Evolutionary conservation across 1,140 invertebrate species (phyloP).

Genomic region (Diachasma alloeum): DNA sequence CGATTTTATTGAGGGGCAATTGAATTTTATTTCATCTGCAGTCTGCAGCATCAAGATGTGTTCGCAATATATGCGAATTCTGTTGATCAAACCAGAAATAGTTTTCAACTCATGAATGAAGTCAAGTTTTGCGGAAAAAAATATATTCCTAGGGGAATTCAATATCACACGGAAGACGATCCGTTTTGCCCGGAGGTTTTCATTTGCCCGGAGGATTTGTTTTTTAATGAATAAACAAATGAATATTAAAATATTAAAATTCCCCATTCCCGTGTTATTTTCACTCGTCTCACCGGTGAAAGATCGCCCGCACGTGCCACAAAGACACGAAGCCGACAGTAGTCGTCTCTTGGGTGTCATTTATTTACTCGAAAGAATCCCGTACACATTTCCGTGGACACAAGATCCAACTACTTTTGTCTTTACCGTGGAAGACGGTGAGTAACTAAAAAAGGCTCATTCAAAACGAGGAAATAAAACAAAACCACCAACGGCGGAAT

Average conservation of each 20-base stretch:
- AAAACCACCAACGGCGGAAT: neutral
- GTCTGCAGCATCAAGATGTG: neutral
- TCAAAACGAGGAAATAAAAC: neutral
- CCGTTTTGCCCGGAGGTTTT: no score
- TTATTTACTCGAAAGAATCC: conserved; percentile 2
- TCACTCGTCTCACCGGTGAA: neutral
- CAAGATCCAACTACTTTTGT: neutral
- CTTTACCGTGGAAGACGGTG: neutral
- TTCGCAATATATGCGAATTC: no score
- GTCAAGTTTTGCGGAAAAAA: no score
- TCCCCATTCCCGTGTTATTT: no score
- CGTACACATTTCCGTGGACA: neutral
- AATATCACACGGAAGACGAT: no score
- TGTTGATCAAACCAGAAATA: no score
- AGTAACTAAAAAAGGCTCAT: neutral
- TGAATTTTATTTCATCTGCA: neutral
- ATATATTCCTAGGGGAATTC: no score
- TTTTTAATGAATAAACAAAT: no score
- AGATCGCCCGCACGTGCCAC: neutral
- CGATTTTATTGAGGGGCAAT: neutral
- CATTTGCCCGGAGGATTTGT: no score
- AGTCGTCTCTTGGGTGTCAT: neutral
- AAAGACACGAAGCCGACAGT: conserved; percentile 1
- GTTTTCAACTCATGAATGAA: no score
- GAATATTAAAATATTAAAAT: no score